These are phyloP conservation scores for Eudasyphora cyanicolor DNA, from an alignment of 2,888 invertebrate species.

Conservation along the genomic window DNA sequence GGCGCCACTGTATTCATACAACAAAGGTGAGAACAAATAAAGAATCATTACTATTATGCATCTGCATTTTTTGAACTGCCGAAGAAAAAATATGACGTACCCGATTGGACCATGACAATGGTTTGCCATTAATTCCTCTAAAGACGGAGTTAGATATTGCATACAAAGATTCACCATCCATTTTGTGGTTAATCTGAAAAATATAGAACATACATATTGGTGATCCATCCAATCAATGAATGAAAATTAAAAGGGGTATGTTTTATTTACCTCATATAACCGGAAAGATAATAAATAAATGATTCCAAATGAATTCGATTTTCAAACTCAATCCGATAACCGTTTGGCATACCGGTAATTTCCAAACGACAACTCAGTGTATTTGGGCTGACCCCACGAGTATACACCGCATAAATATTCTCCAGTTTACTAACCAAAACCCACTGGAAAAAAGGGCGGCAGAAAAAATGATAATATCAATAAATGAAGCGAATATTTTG, in stretches of 20 bases:
- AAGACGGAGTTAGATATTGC: conserved; percentile 89
- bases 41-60: neutral
- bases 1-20: conserved; percentile 85
- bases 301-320: conserved; percentile 82
- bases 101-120: conserved; percentile 96
- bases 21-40: conserved; percentile 16
- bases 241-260: neutral
- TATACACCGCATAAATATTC: conserved; percentile 90
- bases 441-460: conserved; percentile 81
- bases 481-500: neutral
- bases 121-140: conserved; percentile 85
- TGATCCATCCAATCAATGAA: no score
- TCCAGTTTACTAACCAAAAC: conserved; percentile 89
- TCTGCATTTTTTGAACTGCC: neutral
- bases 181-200: conserved; percentile 86
- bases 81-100: conserved; percentile 81
- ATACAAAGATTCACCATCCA: conserved; percentile 95
- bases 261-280: conserved; percentile 86
- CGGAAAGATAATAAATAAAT: conserved; percentile 90
- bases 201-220: conserved; percentile 10
- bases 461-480: neutral
- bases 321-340: conserved; percentile 76
- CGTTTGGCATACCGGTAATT: conserved; percentile 81
- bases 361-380: conserved; percentile 87
- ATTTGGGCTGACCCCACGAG: conserved; percentile 80